Base-by-base conservation (phyloP, 2,113 vertebrate genomes). In the Esox niger region DNA sequence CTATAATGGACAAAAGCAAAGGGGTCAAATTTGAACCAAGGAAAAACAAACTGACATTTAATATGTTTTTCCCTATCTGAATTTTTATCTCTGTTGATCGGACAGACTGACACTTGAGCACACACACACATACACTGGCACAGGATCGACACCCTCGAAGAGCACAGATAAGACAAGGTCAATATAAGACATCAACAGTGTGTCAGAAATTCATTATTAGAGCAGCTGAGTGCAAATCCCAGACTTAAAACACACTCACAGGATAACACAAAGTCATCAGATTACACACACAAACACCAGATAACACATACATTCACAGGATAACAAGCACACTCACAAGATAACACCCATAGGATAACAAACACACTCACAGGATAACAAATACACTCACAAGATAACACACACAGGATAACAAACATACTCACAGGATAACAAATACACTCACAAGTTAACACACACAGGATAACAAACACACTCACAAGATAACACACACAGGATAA, bases 401-500 rank as follows among this genome's bases (percentile, higher is more conserved):
- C n/a, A n/a, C n/a, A n/a, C n/a, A n/a, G n/a, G n/a, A n/a, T n/a
- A n/a, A n/a, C n/a, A n/a, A n/a, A n/a, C n/a, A n/a, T n/a, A n/a
- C n/a, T n/a, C n/a, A n/a, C n/a, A n/a, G n/a, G n/a, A n/a, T n/a
- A n/a, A n/a, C n/a, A 21, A 17, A 56, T 21, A 54, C 49, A 54
- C 49, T 7, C 47, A 49, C 47, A 49, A 3, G 20, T 17, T 49
- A 4, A 21, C 49, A 8, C n/a, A n/a, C 49, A 43, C 47, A 49
- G 9, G 20, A 7, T 49, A 4, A 21, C 49, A 8, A n/a, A n/a
- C 49, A 43, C 27, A 62, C 59, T 8, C 38, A 26, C 25, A 26
- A 15, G 26, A 32, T 49, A 62, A 68, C 49, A 65, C 46, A 21
- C 20, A 38, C n/a, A n/a, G n/a, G n/a, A n/a, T n/a, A n/a, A n/a